Evolutionary conservation across 37 sponge, comb jelly and placozoan species (phyloP), one percentile per base, ranked within the genome.

Genomic region (Cliona cf. orientalis): DNA sequence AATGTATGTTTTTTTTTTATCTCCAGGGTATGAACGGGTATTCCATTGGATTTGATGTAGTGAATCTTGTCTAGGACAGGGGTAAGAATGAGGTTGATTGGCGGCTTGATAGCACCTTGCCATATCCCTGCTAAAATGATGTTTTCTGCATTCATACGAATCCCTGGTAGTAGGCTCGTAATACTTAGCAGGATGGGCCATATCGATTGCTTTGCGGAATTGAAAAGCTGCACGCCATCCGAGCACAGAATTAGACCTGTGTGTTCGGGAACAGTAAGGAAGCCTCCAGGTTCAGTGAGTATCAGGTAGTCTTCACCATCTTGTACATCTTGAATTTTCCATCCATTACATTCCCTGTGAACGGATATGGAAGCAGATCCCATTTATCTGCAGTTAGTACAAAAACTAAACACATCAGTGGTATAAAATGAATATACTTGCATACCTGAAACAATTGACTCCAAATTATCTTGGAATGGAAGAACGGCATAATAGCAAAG

Each of bases 51-150:
- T 46, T 72, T 46, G 17, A 72, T 28, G 32, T 44, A 6, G 5
- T 72, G 11, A 28, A 74, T n/a, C 39, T 55, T 69, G 25, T 33
- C 36, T 37, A 69, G 25, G 25, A 69, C 69, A 38, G 69, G 43
- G 5, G 42, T 35, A 69, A 69, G 69, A 33, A 69, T 28, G 34
- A 38, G 25, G 25, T 33, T 39, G 38, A 69, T 69, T 39, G 43
- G 69, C 25, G 69, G 69, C 37, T 69, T 69, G 53, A 49, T 49
- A 19, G 53, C 14, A 49, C 53, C 53, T 49, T 49, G 53, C 53
- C 53, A 49, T 49, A 49, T 49, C 9, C 53, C 53, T 49, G 53
- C 53, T 9, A 49, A 14, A 14, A 49, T 49, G 14, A 49, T 14
- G 14, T 49, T 49, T 14, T 49, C 53, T 49, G 14, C 53, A 49